Conservation (phyloP, 2,113 vertebrate species). For the Recurvirostra avosetta region DNA sequence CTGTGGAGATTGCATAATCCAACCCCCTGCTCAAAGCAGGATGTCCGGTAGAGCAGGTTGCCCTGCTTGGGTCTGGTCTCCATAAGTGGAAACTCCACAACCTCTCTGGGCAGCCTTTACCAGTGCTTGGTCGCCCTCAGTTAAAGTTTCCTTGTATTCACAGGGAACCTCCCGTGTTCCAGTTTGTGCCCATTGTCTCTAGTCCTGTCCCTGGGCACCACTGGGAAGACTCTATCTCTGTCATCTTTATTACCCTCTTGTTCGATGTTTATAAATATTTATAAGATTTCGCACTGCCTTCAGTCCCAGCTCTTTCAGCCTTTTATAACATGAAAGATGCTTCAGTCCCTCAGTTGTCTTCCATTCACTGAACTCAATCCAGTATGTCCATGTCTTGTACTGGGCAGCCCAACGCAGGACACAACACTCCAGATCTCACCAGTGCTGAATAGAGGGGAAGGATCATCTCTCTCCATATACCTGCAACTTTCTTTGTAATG, state of each 20-base stretch:
- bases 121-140: not conserved
- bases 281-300: not conserved
- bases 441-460: not conserved
- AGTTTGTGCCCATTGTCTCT: not conserved
- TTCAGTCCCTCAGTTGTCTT: not conserved
- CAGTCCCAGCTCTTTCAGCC: not conserved
- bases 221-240: not conserved
- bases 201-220: not conserved
- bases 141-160: not conserved
- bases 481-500: not conserved
- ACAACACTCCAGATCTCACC: not conserved
- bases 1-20: not conserved
- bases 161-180: not conserved
- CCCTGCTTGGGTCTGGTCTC: not conserved
- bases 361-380: not conserved
- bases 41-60: not conserved
- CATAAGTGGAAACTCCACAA: not conserved
- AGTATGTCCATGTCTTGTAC: not conserved
- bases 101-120: not conserved
- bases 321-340: not conserved
- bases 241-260: not conserved
- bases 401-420: not conserved
- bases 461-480: not conserved
- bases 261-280: not conserved
- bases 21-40: not conserved